Evolutionary conservation across 2,888 invertebrate genomes (phyloP).

Genomic region (Steinernema scapterisci): DNA sequence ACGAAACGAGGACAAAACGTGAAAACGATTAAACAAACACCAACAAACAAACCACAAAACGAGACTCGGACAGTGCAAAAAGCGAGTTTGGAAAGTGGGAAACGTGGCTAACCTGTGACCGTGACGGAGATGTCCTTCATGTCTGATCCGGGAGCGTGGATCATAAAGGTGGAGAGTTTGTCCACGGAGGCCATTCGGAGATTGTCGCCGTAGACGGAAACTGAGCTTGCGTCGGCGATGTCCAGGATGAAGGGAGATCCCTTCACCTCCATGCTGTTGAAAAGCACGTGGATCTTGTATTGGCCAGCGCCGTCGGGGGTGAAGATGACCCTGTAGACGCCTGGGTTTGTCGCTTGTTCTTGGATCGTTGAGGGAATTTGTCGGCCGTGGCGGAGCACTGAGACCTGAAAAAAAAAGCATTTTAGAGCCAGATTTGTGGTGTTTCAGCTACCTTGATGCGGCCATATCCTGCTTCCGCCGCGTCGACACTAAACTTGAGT

Average conservation of each 20-base stretch:
- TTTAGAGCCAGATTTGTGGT: not conserved
- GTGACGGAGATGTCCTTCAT: slow-evolving; percentile 68
- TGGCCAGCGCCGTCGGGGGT: slow-evolving; percentile 73
- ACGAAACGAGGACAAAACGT: slow-evolving; percentile 4
- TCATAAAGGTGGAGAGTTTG: slow-evolving; percentile 73
- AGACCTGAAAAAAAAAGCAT: slow-evolving; percentile 51
- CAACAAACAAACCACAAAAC: not conserved
- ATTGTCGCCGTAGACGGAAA: slow-evolving; percentile 74
- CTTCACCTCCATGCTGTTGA: slow-evolving; percentile 86
- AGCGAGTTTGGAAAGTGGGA: not conserved
- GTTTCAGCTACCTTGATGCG: slow-evolving; percentile 50
- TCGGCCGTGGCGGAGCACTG: slow-evolving; percentile 63
- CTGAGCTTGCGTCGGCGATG: slow-evolving; percentile 70
- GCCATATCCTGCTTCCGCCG: slow-evolving; percentile 63
- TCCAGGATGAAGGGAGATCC: slow-evolving; percentile 71
- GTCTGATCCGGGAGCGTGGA: slow-evolving; percentile 71
- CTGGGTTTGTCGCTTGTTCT: slow-evolving; percentile 64
- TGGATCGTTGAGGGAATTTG: slow-evolving; percentile 74
- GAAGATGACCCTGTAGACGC: slow-evolving; percentile 72
- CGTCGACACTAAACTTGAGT: slow-evolving; percentile 65
- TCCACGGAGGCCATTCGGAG: slow-evolving; percentile 72
- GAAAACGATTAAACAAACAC: not conserved
- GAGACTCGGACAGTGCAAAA: slow-evolving; percentile 31
- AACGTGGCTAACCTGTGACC: slow-evolving; percentile 66
- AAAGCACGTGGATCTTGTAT: slow-evolving; percentile 85